Evolutionary conservation across 64 coral and sea anemone genomes (phyloP).

Genomic region (Dendronephthya gigantea): DNA sequence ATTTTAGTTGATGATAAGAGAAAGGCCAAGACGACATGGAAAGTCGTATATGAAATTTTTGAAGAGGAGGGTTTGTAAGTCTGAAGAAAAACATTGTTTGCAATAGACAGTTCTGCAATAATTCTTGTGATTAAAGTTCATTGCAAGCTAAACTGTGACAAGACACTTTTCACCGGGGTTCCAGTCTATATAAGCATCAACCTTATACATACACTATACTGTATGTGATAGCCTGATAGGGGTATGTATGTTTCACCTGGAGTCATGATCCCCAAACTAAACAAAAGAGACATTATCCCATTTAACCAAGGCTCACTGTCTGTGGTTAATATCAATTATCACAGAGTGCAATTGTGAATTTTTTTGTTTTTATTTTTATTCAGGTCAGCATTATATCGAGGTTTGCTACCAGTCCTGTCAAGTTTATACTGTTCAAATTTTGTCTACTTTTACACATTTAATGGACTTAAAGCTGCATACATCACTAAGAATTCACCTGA

Average conservation of each 20-base stretch:
- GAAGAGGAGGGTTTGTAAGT: constrained; percentile 13
- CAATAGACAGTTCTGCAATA: too few species aligned
- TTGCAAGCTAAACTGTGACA: too few species aligned
- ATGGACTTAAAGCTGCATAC: neutral
- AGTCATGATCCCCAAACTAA: too few species aligned
- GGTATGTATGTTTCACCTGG: too few species aligned
- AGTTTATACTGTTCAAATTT: constrained; percentile 15
- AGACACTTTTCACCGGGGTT: too few species aligned
- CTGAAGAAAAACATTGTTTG: too few species aligned
- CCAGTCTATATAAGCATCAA: too few species aligned
- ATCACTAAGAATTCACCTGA: neutral
- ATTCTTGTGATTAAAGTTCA: too few species aligned
- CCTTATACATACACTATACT: too few species aligned
- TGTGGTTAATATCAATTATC: neutral
- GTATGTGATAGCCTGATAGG: too few species aligned
- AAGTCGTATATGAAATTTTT: neutral
- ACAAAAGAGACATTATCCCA: too few species aligned
- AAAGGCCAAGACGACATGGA: neutral
- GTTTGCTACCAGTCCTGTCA: constrained; percentile 5
- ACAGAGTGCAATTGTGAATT: neutral
- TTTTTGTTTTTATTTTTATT: neutral
- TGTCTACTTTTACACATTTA: constrained; percentile 13
- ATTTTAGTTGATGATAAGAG: constrained; percentile 11
- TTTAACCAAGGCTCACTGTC: too few species aligned
- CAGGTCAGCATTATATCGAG: neutral